Evolutionary conservation across 2,113 vertebrate genomes (phyloP).

Genomic region (Vulpes vulpes): DNA sequence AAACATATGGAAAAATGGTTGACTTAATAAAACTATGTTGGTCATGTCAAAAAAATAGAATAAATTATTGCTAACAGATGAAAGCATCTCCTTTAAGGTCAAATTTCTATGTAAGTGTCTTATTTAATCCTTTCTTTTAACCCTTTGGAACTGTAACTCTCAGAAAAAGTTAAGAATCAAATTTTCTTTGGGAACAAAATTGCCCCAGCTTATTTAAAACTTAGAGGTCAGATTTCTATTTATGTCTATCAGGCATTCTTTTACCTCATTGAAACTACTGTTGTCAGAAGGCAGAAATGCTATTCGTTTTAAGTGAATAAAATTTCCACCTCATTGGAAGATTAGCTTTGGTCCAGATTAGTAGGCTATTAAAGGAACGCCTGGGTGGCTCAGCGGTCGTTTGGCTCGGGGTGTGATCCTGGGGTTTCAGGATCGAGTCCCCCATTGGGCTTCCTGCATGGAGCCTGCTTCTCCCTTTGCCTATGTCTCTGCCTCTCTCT

Average conservation of each 20-base stretch:
- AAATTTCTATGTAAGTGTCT: background rate
- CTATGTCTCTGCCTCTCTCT: too few relatives aligned
- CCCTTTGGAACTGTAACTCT: background rate
- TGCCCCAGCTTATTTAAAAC: background rate
- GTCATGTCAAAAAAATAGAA: background rate
- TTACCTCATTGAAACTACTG: background rate
- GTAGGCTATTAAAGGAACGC: background rate
- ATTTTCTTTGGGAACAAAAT: slow-evolving; percentile 4
- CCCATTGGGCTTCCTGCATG: too few relatives aligned
- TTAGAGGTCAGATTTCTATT: slow-evolving; percentile 1
- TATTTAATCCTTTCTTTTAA: background rate
- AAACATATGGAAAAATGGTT: background rate
- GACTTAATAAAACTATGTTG: background rate
- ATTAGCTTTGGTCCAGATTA: background rate
- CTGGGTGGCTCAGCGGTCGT: too few relatives aligned
- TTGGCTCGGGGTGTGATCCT: too few relatives aligned
- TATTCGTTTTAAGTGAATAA: background rate
- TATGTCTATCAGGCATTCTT: background rate
- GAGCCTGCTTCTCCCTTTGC: too few relatives aligned
- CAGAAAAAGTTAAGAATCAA: background rate
- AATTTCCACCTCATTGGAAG: background rate
- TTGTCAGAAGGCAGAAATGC: background rate
- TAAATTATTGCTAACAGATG: background rate
- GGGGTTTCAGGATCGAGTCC: too few relatives aligned
- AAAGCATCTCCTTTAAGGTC: background rate